Conservation (phyloP, 2,797 vertebrate species). For the Coreius guichenoti region DNA sequence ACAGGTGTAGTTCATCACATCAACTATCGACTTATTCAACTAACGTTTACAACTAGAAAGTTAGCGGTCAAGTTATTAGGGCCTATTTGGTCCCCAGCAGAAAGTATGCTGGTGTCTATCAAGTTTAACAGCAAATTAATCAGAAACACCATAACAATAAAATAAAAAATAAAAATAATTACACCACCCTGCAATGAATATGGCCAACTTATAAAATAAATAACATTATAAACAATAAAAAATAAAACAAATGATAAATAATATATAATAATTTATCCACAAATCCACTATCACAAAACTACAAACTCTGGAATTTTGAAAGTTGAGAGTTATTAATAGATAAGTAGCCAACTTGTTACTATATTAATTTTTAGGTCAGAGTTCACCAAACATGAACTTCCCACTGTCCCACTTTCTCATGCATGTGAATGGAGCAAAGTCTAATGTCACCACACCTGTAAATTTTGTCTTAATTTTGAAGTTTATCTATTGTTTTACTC, state of each 20-base stretch:
- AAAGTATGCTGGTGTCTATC: background rate
- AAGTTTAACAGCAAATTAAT: background rate
- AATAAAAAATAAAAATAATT: background rate
- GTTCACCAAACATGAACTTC: background rate
- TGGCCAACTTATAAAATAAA: background rate
- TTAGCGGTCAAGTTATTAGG: background rate
- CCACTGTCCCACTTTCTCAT: background rate
- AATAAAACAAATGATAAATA: background rate
- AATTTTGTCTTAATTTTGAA: background rate
- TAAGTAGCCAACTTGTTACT: background rate
- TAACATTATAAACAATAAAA: background rate
- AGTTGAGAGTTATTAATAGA: background rate
- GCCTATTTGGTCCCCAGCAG: no score
- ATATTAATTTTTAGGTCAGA: background rate
- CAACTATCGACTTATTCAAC: background rate
- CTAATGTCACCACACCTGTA: background rate
- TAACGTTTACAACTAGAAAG: background rate
- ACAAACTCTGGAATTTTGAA: background rate
- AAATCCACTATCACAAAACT: background rate
- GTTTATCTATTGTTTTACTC: background rate
- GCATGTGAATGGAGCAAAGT: background rate
- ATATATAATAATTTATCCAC: background rate
- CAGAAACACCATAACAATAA: background rate
- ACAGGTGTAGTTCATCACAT: background rate
- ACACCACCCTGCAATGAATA: background rate